Base-by-base conservation (phyloP, 64 coral and sea anemone species). In the Pocillopora verrucosa region DNA sequence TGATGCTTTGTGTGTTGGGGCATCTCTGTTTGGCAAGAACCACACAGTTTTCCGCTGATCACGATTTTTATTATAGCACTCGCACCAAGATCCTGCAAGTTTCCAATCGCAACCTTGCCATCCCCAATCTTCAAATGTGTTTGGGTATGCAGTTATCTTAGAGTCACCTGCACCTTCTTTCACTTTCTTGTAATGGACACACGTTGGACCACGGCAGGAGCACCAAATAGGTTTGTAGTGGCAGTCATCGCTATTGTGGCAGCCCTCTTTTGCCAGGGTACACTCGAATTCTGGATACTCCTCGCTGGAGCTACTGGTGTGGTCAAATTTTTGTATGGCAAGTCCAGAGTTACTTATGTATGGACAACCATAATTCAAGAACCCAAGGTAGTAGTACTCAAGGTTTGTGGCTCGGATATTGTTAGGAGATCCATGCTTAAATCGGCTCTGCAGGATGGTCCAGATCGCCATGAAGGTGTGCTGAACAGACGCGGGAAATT, bases 181-280 rank as follows among this genome's bases (percentile, higher is more conserved):
- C 57, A 10, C 61, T 37, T 59, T 35, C 19, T 63, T 91, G 89
- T 91, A 91, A 16, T 26, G 65, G 76, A 91, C 19, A 84, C 89
- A 91, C 0, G 89, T 84, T 9, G 58, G 4, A 5, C 89, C 89
- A 22, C 38, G 22, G 36, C 89, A 91, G 56, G 68, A 69, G 34
- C 89, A 91, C 80, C 80, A 85, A 16, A 91, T 16, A 15, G 13
- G 11, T 19, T 87, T 67, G 83, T 79, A 79, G 51, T 92, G 90
- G 14, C 90, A 92, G 38, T 92, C 90, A 15, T 80, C 10, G 30
- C 87, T n/a, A 13, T 10, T 67, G 56, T 80, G 90, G 36, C 90
- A 92, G 59, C 90, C 90, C 30, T 64, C n/a, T 72, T 73, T 58
- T 35, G 80, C 83, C 6, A 92, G 36, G 22, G 61, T 72, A 30